These are phyloP conservation scores for Drosophila macrothrix DNA, from an alignment of 2,888 invertebrate species.

Conservation along the genomic window DNA sequence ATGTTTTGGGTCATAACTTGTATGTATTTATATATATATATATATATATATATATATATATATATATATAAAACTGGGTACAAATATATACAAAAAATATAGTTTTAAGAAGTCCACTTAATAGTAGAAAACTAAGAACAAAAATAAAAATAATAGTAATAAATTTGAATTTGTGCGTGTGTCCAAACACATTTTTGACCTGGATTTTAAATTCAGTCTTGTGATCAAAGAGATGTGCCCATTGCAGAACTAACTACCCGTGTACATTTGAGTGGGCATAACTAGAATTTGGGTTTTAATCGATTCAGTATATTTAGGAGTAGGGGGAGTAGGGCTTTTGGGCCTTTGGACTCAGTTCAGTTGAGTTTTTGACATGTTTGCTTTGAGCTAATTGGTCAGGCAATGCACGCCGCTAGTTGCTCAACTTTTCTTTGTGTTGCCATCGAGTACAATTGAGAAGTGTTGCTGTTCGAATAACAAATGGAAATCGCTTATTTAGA, in stretches of 20 bases:
- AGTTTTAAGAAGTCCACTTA: neutral
- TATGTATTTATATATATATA: too few relatives aligned
- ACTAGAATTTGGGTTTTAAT: neutral
- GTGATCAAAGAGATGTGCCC: neutral
- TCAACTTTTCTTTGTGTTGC: neutral
- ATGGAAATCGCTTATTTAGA: slow-evolving; percentile 26
- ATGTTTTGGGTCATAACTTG: neutral
- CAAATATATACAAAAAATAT: neutral
- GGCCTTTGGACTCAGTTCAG: neutral
- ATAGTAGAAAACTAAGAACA: neutral
- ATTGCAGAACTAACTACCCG: neutral
- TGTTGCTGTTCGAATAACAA: slow-evolving; percentile 53
- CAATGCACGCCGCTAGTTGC: slow-evolving; percentile 17
- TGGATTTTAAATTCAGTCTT: neutral
- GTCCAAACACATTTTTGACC: fast-evolving
- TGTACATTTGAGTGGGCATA: neutral
- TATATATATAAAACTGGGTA: neutral
- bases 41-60: too few relatives aligned
- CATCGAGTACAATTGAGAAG: neutral
- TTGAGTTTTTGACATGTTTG: neutral
- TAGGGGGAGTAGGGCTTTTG: neutral
- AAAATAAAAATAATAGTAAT: neutral
- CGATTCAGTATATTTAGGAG: neutral
- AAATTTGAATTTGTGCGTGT: neutral
- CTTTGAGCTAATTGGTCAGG: slow-evolving; percentile 2